Evolutionary conservation across 37 sponge, comb jelly and placozoan genomes (phyloP), one percentile per base, ranked within the genome.

Genomic region (Spongilla lacustris): DNA sequence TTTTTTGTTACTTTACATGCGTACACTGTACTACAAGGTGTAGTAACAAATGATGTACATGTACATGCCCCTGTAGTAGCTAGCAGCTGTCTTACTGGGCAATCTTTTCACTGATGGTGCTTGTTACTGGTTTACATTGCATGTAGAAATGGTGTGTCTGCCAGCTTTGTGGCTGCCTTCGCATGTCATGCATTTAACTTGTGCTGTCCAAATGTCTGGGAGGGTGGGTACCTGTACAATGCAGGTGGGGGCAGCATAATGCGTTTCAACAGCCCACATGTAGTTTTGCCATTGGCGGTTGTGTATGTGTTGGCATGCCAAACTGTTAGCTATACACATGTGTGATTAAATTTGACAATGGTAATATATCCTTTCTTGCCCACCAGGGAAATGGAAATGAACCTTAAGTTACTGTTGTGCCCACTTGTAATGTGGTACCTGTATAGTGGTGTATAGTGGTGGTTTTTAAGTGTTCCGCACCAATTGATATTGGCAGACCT

Each of bases 391-490:
- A 17, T 17, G 14, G 11, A n/a, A n/a, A n/a, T n/a, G n/a, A n/a
- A n/a, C n/a, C n/a, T n/a, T n/a, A n/a, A n/a, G n/a, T n/a, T n/a
- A 1, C 21, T 17, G 11, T 58, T 17, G 1, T 17, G 58, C 58
- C 58, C 58, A 58, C 58, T 58, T 58, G 58, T 58, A 58, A 58
- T 17, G 21, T 58, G 12, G 58, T 58, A 14, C 58, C 11, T 58
- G 58, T 58, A 58, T 58, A 58, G 58, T 58, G 58, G 58, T 58
- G 58, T n/a, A n/a, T n/a, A n/a, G n/a, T n/a, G n/a, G n/a, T n/a
- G 58, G 4, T 14, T 58, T 58, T 3, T 58, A 10, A 58, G 58
- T 58, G 58, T 58, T 58, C 58, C 21, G 58, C 58, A 58, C 19
- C 58, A 58, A 58, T 58, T 58, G 14, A 58, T 14, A 58, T 58